Percentiles rank a stretch among this genome's conserved stretches.
Conservation (phyloP, 2,888 invertebrate genomes). For the Rutpela maculata region DNA sequence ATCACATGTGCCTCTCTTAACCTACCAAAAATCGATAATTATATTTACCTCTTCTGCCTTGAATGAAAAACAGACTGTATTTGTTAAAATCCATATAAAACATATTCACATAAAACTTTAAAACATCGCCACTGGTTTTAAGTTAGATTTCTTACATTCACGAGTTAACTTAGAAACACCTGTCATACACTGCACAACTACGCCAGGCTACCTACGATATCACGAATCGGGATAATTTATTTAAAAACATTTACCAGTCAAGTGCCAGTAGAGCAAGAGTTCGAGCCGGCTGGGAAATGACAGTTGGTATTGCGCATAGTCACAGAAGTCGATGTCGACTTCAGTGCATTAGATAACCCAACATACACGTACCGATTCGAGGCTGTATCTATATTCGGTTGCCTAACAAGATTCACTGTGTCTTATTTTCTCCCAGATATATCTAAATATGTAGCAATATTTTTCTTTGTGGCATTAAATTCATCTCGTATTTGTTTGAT, state of each 20-base stretch:
- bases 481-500: too few relatives aligned
- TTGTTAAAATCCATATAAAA: slow-evolving; percentile 39
- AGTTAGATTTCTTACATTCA: slow-evolving; percentile 7
- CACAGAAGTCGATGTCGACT: not conserved
- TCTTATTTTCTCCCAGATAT: too few relatives aligned
- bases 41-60: slow-evolving; percentile 38
- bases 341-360: not conserved
- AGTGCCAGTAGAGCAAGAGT: slow-evolving; percentile 5
- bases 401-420: not conserved
- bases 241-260: slow-evolving; percentile 23
- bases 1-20: slow-evolving; percentile 23
- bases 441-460: too few relatives aligned
- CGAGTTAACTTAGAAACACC: slow-evolving; percentile 16
- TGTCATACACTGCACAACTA: slow-evolving; percentile 28
- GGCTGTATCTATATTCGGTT: not conserved
- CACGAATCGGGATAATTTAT: not conserved
- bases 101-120: slow-evolving; percentile 40
- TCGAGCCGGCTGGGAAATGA: not conserved
- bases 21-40: slow-evolving; percentile 43
- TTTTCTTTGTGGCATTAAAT: too few relatives aligned
- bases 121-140: slow-evolving; percentile 29
- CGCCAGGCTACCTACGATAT: not conserved
- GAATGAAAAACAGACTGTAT: slow-evolving; percentile 38
- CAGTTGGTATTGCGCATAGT: slow-evolving; percentile 20
- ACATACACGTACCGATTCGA: not conserved